Conservation (phyloP, 2,113 vertebrate species). For the Falco punctatus region DNA sequence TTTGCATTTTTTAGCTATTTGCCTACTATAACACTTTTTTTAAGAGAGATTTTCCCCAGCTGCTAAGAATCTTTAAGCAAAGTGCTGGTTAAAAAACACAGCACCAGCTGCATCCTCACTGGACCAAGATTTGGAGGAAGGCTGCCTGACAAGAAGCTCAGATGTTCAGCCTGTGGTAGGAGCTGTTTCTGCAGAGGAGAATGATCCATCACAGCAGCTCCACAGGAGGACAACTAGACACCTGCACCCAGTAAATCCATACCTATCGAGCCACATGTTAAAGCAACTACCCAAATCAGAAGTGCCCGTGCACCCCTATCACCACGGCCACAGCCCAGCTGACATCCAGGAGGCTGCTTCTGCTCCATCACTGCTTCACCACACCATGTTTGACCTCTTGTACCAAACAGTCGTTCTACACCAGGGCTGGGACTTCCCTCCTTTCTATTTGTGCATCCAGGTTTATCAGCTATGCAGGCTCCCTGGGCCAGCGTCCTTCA, state of each 20-base stretch:
- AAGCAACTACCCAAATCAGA: neutral
- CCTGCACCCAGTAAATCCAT: neutral
- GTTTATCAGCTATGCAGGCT: neutral
- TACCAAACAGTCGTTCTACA: neutral
- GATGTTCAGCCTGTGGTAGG: neutral
- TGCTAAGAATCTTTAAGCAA: neutral
- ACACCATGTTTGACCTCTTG: neutral
- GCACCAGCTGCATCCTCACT: neutral
- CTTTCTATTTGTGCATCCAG: neutral
- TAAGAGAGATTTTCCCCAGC: neutral
- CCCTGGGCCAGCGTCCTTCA: neutral
- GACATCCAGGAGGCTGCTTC: neutral
- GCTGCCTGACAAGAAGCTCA: neutral
- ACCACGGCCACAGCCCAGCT: neutral
- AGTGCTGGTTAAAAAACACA: neutral
- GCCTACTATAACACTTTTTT: constrained; percentile 27
- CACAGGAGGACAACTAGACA: neutral
- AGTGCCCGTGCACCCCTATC: neutral
- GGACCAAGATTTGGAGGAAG: neutral
- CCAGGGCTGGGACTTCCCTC: neutral
- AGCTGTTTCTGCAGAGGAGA: neutral
- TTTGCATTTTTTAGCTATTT: neutral
- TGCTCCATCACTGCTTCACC: neutral
- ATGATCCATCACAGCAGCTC: neutral
- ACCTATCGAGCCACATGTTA: neutral